phyloP scores from a whole-genome alignment of 2,888 invertebrate genomes.

The Drosophila kambysellisi region DNA sequence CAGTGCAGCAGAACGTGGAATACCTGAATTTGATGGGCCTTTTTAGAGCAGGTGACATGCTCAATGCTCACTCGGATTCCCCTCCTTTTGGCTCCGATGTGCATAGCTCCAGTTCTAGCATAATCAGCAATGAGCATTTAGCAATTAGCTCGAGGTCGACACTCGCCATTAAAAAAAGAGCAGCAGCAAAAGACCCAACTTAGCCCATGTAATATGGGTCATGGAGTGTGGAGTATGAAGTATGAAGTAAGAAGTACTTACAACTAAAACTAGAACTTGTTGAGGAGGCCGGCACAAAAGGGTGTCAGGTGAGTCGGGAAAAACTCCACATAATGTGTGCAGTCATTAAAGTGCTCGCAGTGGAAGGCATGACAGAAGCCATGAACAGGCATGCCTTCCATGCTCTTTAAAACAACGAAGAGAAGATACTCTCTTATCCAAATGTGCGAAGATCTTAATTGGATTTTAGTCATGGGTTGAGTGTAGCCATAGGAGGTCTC shows the following conservation, averaged over 20 bases:
- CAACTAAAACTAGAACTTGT: constrained; percentile 72
- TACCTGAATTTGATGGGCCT: constrained; percentile 16
- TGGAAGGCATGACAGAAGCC: constrained; percentile 16
- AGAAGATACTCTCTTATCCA: neutral
- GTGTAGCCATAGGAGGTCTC: neutral
- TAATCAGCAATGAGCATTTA: constrained; percentile 19
- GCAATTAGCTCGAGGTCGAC: constrained; percentile 48
- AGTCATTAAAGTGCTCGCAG: constrained; percentile 58
- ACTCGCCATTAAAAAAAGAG: constrained; percentile 40
- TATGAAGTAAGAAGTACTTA: constrained; percentile 22
- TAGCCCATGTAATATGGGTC: constrained; percentile 68
- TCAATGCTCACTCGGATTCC: constrained; percentile 20
- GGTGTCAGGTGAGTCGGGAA: neutral
- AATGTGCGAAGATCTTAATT: neutral
- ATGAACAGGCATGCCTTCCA: neutral
- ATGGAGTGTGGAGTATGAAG: constrained; percentile 6
- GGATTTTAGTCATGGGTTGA: neutral
- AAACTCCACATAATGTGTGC: constrained; percentile 35
- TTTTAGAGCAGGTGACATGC: constrained; percentile 60
- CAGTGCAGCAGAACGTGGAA: constrained; percentile 70
- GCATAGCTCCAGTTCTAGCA: constrained; percentile 24
- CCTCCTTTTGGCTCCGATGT: constrained; percentile 19
- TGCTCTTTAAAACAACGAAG: neutral
- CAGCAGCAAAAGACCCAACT: constrained; percentile 6
- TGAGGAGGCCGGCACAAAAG: constrained; percentile 14